A percentile compares a stretch with the other conserved stretches of the same genome.
phyloP scores from a whole-genome alignment of 1,140 invertebrate genomes.

The Magallana ariakensis region DNA sequence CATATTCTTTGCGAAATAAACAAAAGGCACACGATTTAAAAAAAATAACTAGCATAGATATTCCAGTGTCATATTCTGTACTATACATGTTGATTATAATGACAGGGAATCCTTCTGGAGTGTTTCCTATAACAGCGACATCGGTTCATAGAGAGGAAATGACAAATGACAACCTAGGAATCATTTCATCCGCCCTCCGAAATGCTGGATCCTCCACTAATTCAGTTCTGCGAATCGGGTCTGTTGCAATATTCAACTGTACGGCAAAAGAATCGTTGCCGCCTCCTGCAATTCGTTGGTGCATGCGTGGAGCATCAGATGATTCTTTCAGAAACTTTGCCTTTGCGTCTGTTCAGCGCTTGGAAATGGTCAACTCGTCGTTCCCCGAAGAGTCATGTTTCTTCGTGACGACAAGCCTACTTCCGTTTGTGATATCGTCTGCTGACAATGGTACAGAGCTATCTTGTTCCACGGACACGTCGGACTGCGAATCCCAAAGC shows the following conservation, averaged over 20 bases:
- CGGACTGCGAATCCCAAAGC: not conserved
- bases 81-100: too few species aligned
- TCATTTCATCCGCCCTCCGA: not conserved
- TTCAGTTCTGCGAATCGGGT: not conserved
- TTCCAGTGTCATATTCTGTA: too few species aligned
- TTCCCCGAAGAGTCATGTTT: not conserved
- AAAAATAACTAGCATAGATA: too few species aligned
- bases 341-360: conserved; percentile 8
- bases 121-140: not conserved
- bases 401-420: not conserved
- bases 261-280: not conserved
- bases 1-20: too few species aligned
- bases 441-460: not conserved
- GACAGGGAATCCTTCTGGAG: not conserved
- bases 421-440: not conserved
- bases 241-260: not conserved
- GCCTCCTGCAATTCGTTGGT: not conserved
- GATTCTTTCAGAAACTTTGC: not conserved
- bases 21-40: too few species aligned
- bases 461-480: not conserved
- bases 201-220: not conserved
- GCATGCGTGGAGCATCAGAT: not conserved
- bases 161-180: conserved; percentile 7
- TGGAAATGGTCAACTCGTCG: not conserved
- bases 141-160: not conserved